Evolutionary conservation across 2,113 vertebrate species (phyloP).

Genomic region (Phalacrocorax pelagicus): DNA sequence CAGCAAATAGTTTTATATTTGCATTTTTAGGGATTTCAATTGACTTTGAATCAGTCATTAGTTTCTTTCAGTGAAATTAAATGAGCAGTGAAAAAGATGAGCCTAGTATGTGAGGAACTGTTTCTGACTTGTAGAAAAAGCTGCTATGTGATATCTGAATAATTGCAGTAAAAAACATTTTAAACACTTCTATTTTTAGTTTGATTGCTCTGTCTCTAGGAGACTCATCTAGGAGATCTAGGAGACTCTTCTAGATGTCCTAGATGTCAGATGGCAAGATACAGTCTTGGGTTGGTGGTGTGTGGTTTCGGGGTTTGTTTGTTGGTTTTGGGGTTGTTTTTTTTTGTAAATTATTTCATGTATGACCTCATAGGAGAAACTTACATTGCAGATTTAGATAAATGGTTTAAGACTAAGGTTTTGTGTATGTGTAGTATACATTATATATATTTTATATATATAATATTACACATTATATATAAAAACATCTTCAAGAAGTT

Average conservation of each 20-base stretch:
- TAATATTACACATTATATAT: not conserved
- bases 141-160: not conserved
- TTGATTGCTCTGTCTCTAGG: not conserved
- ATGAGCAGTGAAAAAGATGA: not conserved
- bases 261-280: not conserved
- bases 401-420: not conserved
- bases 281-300: not conserved
- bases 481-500: too few species aligned
- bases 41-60: not conserved
- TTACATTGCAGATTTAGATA: not conserved
- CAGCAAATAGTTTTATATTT: not conserved
- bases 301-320: not conserved
- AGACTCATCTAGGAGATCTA: not conserved
- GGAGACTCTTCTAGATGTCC: not conserved
- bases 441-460: not conserved
- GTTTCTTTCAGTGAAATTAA: not conserved
- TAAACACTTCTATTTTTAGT: not conserved
- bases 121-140: not conserved
- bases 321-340: too few species aligned
- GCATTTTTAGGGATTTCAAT: not conserved
- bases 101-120: not conserved
- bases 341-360: not conserved
- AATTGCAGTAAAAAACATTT: not conserved
- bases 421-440: not conserved
- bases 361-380: not conserved